phyloP scores from a whole-genome alignment of 2,888 invertebrate species.

The Spodoptera exigua region DNA sequence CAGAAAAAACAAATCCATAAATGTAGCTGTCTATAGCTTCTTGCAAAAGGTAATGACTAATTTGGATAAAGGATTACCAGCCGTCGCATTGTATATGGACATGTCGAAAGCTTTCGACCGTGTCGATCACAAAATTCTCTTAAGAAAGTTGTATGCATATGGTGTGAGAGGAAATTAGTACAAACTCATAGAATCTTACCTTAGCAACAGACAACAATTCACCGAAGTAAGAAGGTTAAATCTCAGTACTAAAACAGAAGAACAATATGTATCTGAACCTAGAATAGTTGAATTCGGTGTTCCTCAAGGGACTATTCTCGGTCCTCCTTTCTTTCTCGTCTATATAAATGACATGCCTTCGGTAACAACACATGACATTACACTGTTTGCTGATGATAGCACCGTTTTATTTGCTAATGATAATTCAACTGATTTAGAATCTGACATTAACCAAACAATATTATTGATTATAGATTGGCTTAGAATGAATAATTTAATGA shows the following conservation, averaged over 20 bases:
- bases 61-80: slow-evolving; percentile 1
- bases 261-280: background rate
- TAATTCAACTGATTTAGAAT: background rate
- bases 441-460: slow-evolving; percentile 10
- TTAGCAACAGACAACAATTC: slow-evolving; percentile 9
- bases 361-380: slow-evolving; percentile 11
- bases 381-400: slow-evolving; percentile 27
- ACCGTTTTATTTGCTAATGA: slow-evolving; percentile 12
- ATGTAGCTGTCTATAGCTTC: slow-evolving; percentile 9
- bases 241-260: background rate
- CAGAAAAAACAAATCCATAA: slow-evolving; percentile 12
- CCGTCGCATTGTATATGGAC: no score
- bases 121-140: slow-evolving; percentile 5
- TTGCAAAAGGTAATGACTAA: background rate
- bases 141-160: slow-evolving; percentile 8
- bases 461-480: slow-evolving; percentile 11
- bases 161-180: slow-evolving; percentile 14
- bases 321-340: slow-evolving; percentile 20
- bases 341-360: no score
- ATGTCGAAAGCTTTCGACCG: slow-evolving; percentile 8
- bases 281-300: slow-evolving; percentile 1
- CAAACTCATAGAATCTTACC: slow-evolving; percentile 10
- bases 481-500: no score
- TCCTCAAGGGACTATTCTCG: slow-evolving; percentile 27
- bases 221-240: slow-evolving; percentile 1